Conservation (phyloP, 2,888 invertebrate genomes). For the Frankliniella fusca region DNA sequence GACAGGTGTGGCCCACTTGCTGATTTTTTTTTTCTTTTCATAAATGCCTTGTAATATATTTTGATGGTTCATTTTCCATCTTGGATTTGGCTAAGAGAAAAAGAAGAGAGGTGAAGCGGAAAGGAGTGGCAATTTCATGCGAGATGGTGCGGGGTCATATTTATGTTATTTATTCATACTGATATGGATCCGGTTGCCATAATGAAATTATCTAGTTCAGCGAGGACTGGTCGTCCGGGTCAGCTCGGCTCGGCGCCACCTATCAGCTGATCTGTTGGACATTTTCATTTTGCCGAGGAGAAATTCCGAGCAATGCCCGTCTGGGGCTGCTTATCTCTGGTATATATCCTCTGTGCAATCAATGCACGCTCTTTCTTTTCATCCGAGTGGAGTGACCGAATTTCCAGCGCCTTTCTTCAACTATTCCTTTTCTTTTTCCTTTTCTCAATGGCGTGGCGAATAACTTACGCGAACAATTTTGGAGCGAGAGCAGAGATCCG, state of each 20-base stretch:
- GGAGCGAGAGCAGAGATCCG: neutral
- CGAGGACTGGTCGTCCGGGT: neutral
- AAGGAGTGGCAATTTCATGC: neutral
- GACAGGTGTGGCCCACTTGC: too few species aligned
- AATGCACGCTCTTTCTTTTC: too few species aligned
- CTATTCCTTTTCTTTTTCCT: too few species aligned
- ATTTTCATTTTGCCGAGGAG: neutral
- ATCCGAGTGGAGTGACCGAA: too few species aligned
- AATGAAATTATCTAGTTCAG: slow-evolving; percentile 23
- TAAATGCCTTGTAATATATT: neutral
- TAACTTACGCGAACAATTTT: neutral
- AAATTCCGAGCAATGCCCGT: slow-evolving; percentile 7
- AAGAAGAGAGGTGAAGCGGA: neutral
- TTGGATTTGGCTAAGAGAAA: neutral
- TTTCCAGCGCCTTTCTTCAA: too few species aligned
- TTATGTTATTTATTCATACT: slow-evolving; percentile 21
- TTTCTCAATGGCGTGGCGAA: too few species aligned
- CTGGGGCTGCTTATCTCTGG: too few species aligned
- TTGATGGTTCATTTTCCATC: neutral
- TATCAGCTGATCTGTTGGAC: neutral
- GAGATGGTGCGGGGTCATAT: neutral
- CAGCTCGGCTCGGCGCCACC: neutral
- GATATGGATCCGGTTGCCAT: slow-evolving; percentile 15
- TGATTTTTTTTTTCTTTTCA: neutral
- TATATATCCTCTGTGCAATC: too few species aligned